These are phyloP conservation scores for Petrocephalus sullivani DNA, from an alignment of 2,797 vertebrate genomes.

Conservation along the genomic window DNA sequence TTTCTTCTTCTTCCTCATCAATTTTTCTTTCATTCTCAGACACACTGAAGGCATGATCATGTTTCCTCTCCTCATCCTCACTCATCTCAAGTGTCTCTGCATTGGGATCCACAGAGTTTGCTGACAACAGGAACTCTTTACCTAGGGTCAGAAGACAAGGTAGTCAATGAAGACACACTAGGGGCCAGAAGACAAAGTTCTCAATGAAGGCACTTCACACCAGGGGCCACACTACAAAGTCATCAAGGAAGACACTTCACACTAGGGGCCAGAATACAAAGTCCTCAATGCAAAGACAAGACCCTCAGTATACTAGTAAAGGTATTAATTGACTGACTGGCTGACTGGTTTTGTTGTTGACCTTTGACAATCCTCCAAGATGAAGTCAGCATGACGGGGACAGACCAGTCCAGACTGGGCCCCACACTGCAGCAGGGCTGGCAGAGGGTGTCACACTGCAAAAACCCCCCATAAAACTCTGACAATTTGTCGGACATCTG, in stretches of 20 bases:
- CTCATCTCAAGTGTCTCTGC: constrained; percentile 25
- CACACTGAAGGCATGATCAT: constrained; percentile 1
- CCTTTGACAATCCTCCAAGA: background rate
- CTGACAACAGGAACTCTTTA: constrained; percentile 51
- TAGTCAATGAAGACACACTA: background rate
- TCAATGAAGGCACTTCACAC: background rate
- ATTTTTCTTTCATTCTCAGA: constrained; percentile 28
- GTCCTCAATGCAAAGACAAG: background rate
- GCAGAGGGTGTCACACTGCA: background rate
- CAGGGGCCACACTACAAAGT: background rate
- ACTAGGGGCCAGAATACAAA: background rate
- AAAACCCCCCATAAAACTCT: background rate
- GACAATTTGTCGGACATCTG: background rate
- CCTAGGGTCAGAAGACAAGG: constrained; percentile 27
- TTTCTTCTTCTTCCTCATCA: constrained; percentile 17
- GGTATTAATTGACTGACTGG: background rate
- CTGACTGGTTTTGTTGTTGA: background rate
- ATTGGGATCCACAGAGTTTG: constrained; percentile 58
- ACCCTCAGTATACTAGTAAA: background rate
- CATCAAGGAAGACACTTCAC: background rate
- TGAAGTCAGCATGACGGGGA: background rate
- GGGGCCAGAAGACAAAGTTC: background rate
- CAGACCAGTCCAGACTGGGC: background rate
- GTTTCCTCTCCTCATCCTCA: background rate
- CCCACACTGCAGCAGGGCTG: background rate